Base-by-base conservation (phyloP, 2,797 vertebrate species). In the Hydrolagus colliei region DNA sequence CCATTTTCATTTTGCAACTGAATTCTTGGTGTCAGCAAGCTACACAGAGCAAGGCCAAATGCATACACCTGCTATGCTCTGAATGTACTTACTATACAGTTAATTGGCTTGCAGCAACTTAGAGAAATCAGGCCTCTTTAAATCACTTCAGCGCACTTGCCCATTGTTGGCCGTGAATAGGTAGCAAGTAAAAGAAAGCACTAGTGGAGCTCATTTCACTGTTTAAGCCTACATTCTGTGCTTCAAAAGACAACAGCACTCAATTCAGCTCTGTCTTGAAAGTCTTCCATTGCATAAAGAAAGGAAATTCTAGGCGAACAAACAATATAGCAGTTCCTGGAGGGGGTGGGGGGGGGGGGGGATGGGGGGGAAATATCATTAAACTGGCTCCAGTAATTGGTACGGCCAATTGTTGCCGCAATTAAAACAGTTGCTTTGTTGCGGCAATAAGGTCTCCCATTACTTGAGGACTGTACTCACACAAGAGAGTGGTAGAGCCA, bases 51-150 rank as follows among this genome's bases (percentile, higher is more conserved):
- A 94, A 27, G 93, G 93, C 93, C 95, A 93, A 95, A 96, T 97
- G 94, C 94, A 96, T 99, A 98, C 98, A 99, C 98, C 98, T 99
- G 98, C 97, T 97, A 96, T 95, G 96, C 95, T 95, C 96, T 97
- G 96, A 98, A 98, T 98, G 97, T 96, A 97, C 97, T 97, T 96
- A 97, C 97, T 97, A 97, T 97, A 96, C 95, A 97, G 96, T 98
- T 99, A 99, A 99, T 99, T 99, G 97, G 96, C 97, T 96, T 96
- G 96, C 96, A 96, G 96, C 96, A 98, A 99, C 96, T 98, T 97
- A 96, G 95, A 96, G 94, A 95, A 96, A 97, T 97, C 96, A 96
- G 97, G 93, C 96, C 97, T 96, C 98, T 98, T 97, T 95, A 96
- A 95, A 98, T 98, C 97, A 98, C 97, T 99, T 97, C 96, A 98